Base-by-base conservation (phyloP, 2,888 invertebrate species). In the Trissolcus japonicus region DNA sequence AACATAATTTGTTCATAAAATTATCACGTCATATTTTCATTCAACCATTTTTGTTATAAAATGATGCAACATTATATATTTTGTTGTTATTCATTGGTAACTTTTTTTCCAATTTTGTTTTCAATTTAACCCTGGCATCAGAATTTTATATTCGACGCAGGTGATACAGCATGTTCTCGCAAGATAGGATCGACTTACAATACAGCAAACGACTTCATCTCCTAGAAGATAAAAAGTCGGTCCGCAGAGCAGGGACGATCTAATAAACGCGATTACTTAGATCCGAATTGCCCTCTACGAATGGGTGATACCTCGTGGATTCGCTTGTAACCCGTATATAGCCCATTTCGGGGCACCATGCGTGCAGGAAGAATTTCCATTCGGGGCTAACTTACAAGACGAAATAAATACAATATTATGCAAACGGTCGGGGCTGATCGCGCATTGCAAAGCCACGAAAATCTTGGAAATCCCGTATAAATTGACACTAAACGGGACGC, bases 381-480 rank as follows among this genome's bases (percentile, higher is more conserved):
- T 76, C 76, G 80, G 83, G 84, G 84, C 71, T 60, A 75, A 71
- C 78, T 85, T 87, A 87, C 88, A 88, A 88, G 88, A 85, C 88
- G 85, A 87, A 88, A 88, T 89, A 88, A 88, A 89, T 89, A 89
- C 89, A 88, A 88, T 88, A 89, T 89, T 89, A 89, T 89, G 89
- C 88, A 89, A 88, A 89, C 88, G 88, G 87, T 83, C 84, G 84
- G 82, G 83, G 83, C 84, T 85, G 88, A 87, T 88, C 88, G 87
- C 84, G 82, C 79, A 79, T 82, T 80, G 85, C 84, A 87, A 88
- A 89, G 87, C 88, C 86, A 84, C 84, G 87, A 84, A 86, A 88
- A 88, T 89, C 89, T 88, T 87, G 83, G 86, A 86, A 89, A 89
- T 89, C 89, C 89, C 86, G 88, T 89, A 89, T 89, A 89, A 89